Base-by-base conservation (phyloP, 2,113 vertebrate genomes). In the Entosphenus tridentatus region DNA sequence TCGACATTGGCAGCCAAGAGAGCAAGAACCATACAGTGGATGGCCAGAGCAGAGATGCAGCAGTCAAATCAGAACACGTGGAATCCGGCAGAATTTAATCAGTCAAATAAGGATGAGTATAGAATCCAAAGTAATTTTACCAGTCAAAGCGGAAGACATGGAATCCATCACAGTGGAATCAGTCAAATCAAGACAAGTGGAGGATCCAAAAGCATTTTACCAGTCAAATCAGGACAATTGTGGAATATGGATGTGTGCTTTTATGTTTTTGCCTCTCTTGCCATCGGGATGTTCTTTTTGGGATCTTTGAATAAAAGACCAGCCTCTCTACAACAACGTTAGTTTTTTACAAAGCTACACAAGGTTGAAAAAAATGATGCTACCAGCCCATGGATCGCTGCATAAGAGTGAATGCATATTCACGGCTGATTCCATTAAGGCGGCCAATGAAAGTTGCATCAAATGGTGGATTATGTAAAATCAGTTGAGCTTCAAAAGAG, bases 171-270 rank as follows among this genome's bases (percentile, higher is more conserved):
- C 4, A 62, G 8, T 62, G 58, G 13, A 62, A 62, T 13, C 13
- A 17, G 8, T 62, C 13, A 62, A 62, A 62, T 62, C 13, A 62
- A 62, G 58, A 14, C 16, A 62, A 62, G 58, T 62, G 58, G 8
- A 62, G 3, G 8, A 62, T 13, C 58, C 16, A 62, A 62, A 62
- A 62, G 58, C 58, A 62, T 14, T 62, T 62, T 62, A 62, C 13
- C 16, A 14, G 58, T 62, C 58, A 62, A 39, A 39, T 62, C 58
- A 62, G 58, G 58, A 62, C 58, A 62, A 62, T 14, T 62, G 58
- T 62, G 8, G 13, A 62, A 62, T 5, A 62, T 62, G 58, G 13
- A 17, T 62, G 58, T 62, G 58, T 13, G 8, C 13, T 62, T 8
- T 62, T 62, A 62, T 62, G 58, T 62, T 6, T 17, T 7, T 62